Base-by-base conservation (phyloP, 2,888 invertebrate genomes). In the Erebia aethiops region DNA sequence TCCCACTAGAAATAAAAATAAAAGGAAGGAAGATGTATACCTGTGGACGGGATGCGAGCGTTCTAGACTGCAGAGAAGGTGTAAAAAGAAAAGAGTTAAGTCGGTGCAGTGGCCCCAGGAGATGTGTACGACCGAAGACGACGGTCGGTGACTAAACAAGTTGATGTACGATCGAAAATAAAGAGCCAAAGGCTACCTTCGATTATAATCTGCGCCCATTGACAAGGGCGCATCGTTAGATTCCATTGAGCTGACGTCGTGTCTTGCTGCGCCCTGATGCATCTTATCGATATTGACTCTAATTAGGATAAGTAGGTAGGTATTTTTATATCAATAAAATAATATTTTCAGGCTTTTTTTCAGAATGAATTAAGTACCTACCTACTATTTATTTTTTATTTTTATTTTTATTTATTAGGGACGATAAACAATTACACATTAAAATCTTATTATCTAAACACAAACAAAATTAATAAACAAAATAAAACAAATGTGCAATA, bases 1-100 rank as follows among this genome's bases (percentile, higher is more conserved):
- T 88, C 89, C 88, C 84, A 82, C 84, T 80, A 82, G 80, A 84
- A 89, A 84, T 87, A 90, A 91, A 92, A 92, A 90, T 90, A 90
- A 92, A 91, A 86, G 85, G 88, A 87, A 84, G 83, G 87, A 62
- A 87, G 84, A 85, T 81, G 82, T 83, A 84, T 84, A 35, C 35
- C 35, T 35, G 35, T 35, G 84, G 84, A 84, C 81, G 82, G 85
- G 85, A 87, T 86, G 82, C 84, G 82, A 82, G 83, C 85, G 86
- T 88, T 88, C 90, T 88, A 90, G 90, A 85, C 77, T 75, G 75
- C 83, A 84, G 81, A 83, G 81, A 82, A 82, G 82, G 82, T 84
- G 46, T 61, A 84, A 88, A 84, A 83, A 83, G 83, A 81, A 84
- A 90, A 87, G 77, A 83, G 84, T 83, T 80, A 82, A 83, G 85